Evolutionary conservation across 2,888 invertebrate genomes (phyloP).

Genomic region (Anticlea derivata): DNA sequence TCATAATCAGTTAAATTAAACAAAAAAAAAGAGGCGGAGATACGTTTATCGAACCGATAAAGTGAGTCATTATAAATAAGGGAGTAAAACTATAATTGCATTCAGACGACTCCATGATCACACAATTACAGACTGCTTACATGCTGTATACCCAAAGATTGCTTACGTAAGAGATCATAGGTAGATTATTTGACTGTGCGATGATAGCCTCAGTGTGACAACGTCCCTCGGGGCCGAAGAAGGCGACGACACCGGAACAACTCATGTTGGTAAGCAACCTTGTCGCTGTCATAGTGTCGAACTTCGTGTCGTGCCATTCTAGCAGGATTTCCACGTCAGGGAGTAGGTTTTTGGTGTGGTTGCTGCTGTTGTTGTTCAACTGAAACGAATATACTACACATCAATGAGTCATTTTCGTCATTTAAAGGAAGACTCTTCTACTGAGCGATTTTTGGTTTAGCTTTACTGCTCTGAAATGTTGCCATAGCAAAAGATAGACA

Average conservation of each 20-base stretch:
- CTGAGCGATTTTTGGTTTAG: background rate
- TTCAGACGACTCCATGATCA: too few species aligned
- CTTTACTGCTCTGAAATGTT: too few species aligned
- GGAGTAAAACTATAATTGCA: too few species aligned
- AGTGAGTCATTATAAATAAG: too few species aligned
- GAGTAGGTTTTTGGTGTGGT: slow-evolving; percentile 68
- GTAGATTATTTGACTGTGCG: slow-evolving; percentile 96
- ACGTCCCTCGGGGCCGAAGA: slow-evolving; percentile 97
- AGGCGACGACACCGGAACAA: slow-evolving; percentile 94
- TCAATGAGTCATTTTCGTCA: background rate
- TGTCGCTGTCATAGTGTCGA: slow-evolving; percentile 93
- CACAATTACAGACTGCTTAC: too few species aligned
- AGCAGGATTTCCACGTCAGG: slow-evolving; percentile 89
- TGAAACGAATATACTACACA: slow-evolving; percentile 52
- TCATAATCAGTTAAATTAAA: too few species aligned
- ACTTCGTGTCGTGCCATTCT: slow-evolving; percentile 93
- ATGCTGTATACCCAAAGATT: background rate
- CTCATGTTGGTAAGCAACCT: slow-evolving; percentile 95
- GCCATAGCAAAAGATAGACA: too few species aligned
- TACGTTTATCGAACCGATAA: too few species aligned
- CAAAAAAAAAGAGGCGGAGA: too few species aligned
- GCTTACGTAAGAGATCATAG: slow-evolving; percentile 98
- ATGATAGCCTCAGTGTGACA: slow-evolving; percentile 98
- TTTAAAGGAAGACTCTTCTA: background rate
- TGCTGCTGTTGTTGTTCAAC: slow-evolving; percentile 87